Evolutionary conservation across 2,113 vertebrate genomes (phyloP).

Genomic region (Gorsachius goisagi): DNA sequence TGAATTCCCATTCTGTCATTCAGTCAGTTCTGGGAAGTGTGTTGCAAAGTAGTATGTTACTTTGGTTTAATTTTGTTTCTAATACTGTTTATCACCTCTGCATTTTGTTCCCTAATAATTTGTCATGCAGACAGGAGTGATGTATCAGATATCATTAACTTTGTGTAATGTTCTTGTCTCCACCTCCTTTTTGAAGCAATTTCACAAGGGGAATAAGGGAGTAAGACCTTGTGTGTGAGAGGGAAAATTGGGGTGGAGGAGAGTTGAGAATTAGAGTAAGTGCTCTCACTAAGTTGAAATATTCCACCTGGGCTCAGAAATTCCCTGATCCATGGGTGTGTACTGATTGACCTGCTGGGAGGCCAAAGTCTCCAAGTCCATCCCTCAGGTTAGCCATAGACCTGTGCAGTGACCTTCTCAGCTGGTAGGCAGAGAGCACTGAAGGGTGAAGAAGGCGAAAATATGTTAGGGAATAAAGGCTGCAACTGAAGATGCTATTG

Average conservation of each 20-base stretch:
- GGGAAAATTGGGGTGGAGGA: not conserved
- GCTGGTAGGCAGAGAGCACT: not conserved
- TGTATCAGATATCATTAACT: not conserved
- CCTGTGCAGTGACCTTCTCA: not conserved
- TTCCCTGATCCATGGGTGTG: not conserved
- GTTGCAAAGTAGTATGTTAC: not conserved
- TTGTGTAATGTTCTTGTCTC: not conserved
- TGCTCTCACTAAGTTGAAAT: not conserved
- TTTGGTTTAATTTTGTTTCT: not conserved
- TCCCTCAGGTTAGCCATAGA: not conserved
- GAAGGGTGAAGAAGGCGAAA: not conserved
- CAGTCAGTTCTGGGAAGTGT: not conserved
- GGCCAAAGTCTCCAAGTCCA: not conserved
- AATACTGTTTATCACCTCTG: not conserved
- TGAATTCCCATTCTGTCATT: not conserved
- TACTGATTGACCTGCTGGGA: not conserved
- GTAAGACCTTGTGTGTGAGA: not conserved
- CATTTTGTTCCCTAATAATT: not conserved
- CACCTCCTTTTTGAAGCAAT: not conserved
- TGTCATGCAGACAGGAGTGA: not conserved
- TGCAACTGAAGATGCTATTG: not conserved
- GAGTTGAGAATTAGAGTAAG: not conserved
- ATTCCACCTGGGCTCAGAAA: not conserved
- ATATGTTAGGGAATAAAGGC: not conserved
- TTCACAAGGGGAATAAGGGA: not conserved